These are phyloP conservation scores for Didymodactylos carnosus DNA, from an alignment of 2,888 invertebrate species.

Conservation along the genomic window DNA sequence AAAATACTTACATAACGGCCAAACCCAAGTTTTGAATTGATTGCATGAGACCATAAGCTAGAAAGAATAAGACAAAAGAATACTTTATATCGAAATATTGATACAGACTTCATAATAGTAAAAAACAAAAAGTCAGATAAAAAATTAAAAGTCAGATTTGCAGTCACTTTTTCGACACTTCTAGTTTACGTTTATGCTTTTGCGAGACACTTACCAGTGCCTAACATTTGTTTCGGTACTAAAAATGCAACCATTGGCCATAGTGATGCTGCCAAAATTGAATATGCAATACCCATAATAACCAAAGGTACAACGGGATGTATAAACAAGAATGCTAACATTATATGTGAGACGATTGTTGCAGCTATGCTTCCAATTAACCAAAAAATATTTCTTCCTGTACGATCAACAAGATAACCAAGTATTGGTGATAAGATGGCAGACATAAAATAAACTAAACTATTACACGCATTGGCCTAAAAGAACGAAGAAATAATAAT, in stretches of 20 bases:
- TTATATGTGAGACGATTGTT: conserved; percentile 42
- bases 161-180: no score
- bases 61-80: no score
- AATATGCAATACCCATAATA: conserved; percentile 67
- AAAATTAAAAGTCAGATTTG: no score
- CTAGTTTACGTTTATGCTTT: no score
- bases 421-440: conserved; percentile 63
- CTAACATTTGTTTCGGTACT: conserved; percentile 71
- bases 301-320: conserved; percentile 48
- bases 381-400: conserved; percentile 72
- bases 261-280: conserved; percentile 71
- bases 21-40: conserved; percentile 12
- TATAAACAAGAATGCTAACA: conserved; percentile 46
- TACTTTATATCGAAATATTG: no score
- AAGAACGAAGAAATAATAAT: conserved; percentile 19
- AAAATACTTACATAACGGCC: background rate
- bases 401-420: conserved; percentile 68
- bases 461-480: conserved; percentile 23
- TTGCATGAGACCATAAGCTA: background rate
- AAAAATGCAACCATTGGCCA: conserved; percentile 86
- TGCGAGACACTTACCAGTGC: conserved; percentile 92
- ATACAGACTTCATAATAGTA: no score
- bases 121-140: no score
- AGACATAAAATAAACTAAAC: conserved; percentile 34
- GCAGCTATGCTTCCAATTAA: conserved; percentile 53